Base-by-base conservation (phyloP, 2,113 vertebrate species). In the Sorex fumeus region DNA sequence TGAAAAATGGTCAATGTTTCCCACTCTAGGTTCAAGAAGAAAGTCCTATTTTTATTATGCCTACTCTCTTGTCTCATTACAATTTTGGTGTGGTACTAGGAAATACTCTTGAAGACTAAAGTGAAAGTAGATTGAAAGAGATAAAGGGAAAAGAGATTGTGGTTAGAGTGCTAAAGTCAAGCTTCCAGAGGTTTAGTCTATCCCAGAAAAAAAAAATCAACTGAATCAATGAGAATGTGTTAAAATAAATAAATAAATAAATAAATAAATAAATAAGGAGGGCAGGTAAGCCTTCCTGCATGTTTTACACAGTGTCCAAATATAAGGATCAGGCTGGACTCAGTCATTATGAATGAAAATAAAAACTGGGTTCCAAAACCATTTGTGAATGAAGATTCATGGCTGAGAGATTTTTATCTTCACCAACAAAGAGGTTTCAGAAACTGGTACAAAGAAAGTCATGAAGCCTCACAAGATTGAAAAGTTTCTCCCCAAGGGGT, bases 221-320 rank as follows among this genome's bases (percentile, higher is more conserved):
- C 12, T 84, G n/a, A 79, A 32, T 60, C 75, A 86, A 79, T 16
- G 25, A 64, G 19, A 3, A 85, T 88, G 21, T 43, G 47, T 8
- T 81, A 78, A 21, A 87, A 88, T 80, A 81, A 88, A 32, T n/a
- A 6, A 84, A 72, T 13, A 87, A 90, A 87, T 3, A 30, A 0
- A 53, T 7, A 34, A 47, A 47, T 47, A 47, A 47, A 47, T 7
- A 7, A 11, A 47, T 6, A 50, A 50, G 13, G 47, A 9, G 13
- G 47, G 47, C 9, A 13, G 47, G 47, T 43, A 47, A 57, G 8
- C 16, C 28, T 69, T 53, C 11, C 34, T 75, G 25, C 9, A 57
- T 57, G 30, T 87, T 87, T 27, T 3, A 34, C 45, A 27, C 12
- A 84, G 40, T n/a, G 50, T 66, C 3, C 12, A 30, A 11, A 2